phyloP scores from a whole-genome alignment of 2,888 invertebrate genomes.

The Epistrophe eligans region DNA sequence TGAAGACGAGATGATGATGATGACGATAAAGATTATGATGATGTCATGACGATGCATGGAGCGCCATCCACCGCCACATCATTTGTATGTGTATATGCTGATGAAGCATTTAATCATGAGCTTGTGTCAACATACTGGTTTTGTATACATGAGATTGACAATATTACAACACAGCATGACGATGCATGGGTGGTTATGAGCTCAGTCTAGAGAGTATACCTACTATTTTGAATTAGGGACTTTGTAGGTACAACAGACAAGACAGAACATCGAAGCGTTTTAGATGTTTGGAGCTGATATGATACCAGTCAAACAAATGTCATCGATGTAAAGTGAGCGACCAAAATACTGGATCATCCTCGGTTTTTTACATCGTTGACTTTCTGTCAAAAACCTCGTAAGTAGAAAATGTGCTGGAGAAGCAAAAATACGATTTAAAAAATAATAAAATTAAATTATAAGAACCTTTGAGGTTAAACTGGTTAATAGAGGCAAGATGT shows the following conservation, averaged over 20 bases:
- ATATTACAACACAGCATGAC: conserved; percentile 39
- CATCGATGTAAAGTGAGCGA: conserved; percentile 30
- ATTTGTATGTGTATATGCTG: conserved; percentile 40
- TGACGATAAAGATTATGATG: conserved; percentile 9
- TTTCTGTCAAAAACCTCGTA: too few species aligned
- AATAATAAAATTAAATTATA: too few species aligned
- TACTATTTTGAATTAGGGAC: conserved; percentile 49
- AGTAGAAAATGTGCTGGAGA: too few species aligned
- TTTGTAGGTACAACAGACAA: conserved; percentile 7
- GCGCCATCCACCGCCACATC: background rate
- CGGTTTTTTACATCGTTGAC: too few species aligned
- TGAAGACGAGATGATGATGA: background rate
- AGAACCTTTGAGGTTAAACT: too few species aligned
- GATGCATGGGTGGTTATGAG: conserved; percentile 50
- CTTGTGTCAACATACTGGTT: conserved; percentile 70
- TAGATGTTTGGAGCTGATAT: background rate
- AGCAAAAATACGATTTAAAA: too few species aligned
- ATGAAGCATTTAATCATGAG: conserved; percentile 75
- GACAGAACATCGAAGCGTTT: background rate
- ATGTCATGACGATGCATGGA: background rate
- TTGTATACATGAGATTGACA: conserved; percentile 50
- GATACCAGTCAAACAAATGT: conserved; percentile 20
- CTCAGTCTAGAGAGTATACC: background rate
- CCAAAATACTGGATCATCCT: background rate
- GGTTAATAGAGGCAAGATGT: too few species aligned